Conservation (phyloP, 1,140 invertebrate species). For the Aphelenchoides fujianensis region DNA sequence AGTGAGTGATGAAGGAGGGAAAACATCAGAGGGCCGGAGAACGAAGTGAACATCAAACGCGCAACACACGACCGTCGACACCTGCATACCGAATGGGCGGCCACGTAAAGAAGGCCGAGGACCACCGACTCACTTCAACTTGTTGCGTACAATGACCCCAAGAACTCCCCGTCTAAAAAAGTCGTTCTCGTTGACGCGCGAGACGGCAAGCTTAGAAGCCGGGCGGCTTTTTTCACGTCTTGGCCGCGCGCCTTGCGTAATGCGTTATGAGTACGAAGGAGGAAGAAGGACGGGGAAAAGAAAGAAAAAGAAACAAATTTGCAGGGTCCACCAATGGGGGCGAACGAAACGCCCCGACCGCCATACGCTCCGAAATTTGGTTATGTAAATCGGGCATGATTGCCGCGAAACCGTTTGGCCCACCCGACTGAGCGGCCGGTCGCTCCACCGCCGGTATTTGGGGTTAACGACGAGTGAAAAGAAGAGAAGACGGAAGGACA, state of each 20-base stretch:
- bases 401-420: background rate
- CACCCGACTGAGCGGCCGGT: too few relatives aligned
- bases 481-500: too few relatives aligned
- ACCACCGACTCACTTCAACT: too few relatives aligned
- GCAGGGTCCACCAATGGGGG: background rate
- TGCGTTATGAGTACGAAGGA: conserved; percentile 5
- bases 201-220: background rate
- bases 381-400: conserved; percentile 15
- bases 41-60: too few relatives aligned
- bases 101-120: background rate
- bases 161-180: background rate
- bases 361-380: conserved; percentile 7
- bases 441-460: too few relatives aligned
- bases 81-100: too few relatives aligned
- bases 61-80: too few relatives aligned
- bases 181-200: background rate
- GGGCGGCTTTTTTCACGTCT: background rate
- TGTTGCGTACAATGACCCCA: background rate
- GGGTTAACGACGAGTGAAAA: too few relatives aligned
- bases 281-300: too few relatives aligned
- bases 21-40: too few relatives aligned
- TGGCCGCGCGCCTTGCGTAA: background rate
- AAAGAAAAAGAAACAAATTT: conserved; percentile 2
- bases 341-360: background rate
- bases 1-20: too few relatives aligned